phyloP scores from a whole-genome alignment of 2,888 invertebrate species.

The Eristalis pertinax region DNA sequence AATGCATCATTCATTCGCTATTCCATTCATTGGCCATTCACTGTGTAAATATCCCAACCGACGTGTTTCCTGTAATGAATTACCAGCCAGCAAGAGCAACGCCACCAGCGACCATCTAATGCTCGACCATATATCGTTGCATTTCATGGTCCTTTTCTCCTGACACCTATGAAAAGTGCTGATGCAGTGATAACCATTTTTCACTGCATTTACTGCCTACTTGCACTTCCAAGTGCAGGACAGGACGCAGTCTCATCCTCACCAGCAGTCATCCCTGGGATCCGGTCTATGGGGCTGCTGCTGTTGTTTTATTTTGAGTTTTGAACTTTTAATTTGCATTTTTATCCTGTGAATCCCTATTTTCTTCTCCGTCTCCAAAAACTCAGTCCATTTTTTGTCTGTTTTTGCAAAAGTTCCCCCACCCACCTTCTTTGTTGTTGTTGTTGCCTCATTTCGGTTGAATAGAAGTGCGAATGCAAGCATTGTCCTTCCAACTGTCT shows the following conservation, averaged over 20 bases:
- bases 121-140: background rate
- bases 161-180: slow-evolving; percentile 40
- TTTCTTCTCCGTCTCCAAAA: slow-evolving; percentile 21
- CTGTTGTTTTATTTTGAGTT: slow-evolving; percentile 50
- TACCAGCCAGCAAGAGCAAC: background rate
- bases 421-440: background rate
- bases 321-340: slow-evolving; percentile 72
- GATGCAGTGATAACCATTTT: slow-evolving; percentile 52
- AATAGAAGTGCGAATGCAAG: slow-evolving; percentile 72
- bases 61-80: background rate
- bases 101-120: background rate
- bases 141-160: background rate
- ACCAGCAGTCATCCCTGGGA: background rate
- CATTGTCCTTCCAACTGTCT: slow-evolving; percentile 56
- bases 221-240: slow-evolving; percentile 22
- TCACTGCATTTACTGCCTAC: slow-evolving; percentile 11
- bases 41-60: background rate
- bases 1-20: background rate
- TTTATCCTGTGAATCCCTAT: slow-evolving; percentile 65
- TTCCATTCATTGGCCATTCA: background rate
- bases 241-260: background rate
- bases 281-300: background rate
- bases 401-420: slow-evolving; percentile 13
- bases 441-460: slow-evolving; percentile 46
- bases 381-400: background rate